A percentile compares a stretch with the other conserved stretches of the same genome.
Evolutionary conservation across 1,140 invertebrate genomes (phyloP).

Genomic region (Delia radicum): DNA sequence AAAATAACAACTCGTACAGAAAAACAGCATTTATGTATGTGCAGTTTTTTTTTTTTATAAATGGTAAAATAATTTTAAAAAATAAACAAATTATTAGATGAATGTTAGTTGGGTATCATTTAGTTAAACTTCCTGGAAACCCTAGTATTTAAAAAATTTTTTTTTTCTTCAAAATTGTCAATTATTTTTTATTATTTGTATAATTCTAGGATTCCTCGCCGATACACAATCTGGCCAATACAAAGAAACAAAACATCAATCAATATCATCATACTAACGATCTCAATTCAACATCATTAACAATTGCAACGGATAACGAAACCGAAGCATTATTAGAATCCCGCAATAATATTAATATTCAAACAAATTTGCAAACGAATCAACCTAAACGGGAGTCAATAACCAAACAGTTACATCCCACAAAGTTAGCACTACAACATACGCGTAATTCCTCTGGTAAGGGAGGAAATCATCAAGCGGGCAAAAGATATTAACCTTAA

Average conservation of each 20-base stretch:
- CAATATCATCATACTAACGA: constrained; percentile 41
- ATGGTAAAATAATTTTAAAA: no score
- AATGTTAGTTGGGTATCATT: no score
- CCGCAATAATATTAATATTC: constrained; percentile 48
- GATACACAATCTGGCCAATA: constrained; percentile 55
- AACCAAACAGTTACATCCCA: neutral
- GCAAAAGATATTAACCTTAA: constrained; percentile 13
- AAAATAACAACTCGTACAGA: no score
- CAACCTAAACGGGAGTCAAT: neutral
- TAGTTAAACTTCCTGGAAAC: no score
- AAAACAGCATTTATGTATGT: no score
- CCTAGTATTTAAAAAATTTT: no score
- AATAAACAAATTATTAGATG: no score
- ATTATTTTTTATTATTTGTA: constrained; percentile 17
- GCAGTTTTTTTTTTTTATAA: no score
- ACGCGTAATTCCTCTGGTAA: neutral
- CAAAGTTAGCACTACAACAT: constrained; percentile 5
- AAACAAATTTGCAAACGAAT: constrained; percentile 32
- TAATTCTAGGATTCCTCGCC: constrained; percentile 49
- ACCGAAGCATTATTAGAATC: constrained; percentile 52
- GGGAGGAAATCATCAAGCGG: neutral
- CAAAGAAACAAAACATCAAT: constrained; percentile 51
- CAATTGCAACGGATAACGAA: constrained; percentile 38
- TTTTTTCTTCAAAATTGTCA: neutral
- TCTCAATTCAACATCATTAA: constrained; percentile 32